phyloP scores from a whole-genome alignment of 1,140 invertebrate species.

The Plectrocnemia conspersa region DNA sequence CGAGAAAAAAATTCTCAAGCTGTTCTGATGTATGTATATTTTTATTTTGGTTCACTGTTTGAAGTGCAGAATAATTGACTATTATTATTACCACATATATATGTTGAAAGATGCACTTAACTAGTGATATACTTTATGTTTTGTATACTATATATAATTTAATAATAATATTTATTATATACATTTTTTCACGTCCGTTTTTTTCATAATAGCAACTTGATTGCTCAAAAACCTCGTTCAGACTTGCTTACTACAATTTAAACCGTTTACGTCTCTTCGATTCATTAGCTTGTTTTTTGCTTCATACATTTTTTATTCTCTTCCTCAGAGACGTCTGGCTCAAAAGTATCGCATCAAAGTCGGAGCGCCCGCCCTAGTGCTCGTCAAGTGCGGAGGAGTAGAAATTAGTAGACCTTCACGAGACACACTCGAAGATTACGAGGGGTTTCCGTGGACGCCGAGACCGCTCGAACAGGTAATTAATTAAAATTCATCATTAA shows the following conservation, averaged over 20 bases:
- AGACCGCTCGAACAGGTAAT: conserved; percentile 48
- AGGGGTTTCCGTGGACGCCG: conserved; percentile 65
- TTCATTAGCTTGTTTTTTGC: background rate
- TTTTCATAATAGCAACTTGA: too few species aligned
- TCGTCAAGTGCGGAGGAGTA: conserved; percentile 57
- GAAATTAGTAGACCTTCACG: conserved; percentile 53
- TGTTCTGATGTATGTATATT: too few species aligned
- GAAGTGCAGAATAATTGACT: too few species aligned
- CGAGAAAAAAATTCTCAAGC: too few species aligned
- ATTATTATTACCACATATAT: too few species aligned
- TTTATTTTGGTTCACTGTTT: too few species aligned
- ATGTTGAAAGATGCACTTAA: too few species aligned
- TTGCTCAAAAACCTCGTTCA: background rate
- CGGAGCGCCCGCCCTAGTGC: conserved; percentile 62
- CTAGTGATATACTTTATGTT: too few species aligned
- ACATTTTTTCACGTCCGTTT: too few species aligned
- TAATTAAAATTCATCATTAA: too few species aligned
- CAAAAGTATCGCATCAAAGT: conserved; percentile 61
- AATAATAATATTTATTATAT: too few species aligned
- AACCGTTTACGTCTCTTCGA: background rate
- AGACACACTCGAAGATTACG: conserved; percentile 60
- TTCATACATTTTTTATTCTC: conserved; percentile 12
- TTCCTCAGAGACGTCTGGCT: conserved; percentile 57
- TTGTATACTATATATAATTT: too few species aligned
- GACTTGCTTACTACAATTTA: background rate